Evolutionary conservation across 1,140 invertebrate species (phyloP).

Genomic region (Musca vetustissima): DNA sequence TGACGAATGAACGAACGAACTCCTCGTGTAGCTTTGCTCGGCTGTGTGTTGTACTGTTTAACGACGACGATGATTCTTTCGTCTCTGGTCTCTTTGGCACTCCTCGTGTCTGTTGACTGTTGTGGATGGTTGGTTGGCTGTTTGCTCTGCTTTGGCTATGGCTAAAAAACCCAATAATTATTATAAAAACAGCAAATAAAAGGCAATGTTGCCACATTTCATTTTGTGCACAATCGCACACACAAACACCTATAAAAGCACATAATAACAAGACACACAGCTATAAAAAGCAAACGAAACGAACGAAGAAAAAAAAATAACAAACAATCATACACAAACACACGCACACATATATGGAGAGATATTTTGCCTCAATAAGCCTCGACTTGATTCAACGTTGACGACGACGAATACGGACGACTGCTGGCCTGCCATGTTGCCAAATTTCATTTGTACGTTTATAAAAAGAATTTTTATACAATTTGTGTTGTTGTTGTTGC

Average conservation of each 20-base stretch:
- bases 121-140: no score
- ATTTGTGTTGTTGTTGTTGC: background rate
- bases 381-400: no score
- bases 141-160: no score
- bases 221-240: background rate
- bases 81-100: no score
- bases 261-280: no score
- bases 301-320: background rate
- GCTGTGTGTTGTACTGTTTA: no score
- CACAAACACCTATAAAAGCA: background rate
- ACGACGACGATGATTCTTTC: no score
- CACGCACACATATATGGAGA: background rate
- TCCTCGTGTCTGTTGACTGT: no score
- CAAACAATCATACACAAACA: background rate
- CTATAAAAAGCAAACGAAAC: background rate
- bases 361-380: constrained; percentile 11
- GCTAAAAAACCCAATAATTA: constrained; percentile 19
- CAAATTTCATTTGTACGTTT: constrained; percentile 20
- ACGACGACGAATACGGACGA: background rate
- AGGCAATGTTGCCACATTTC: constrained; percentile 17
- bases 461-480: constrained; percentile 20
- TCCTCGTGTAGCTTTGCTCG: no score
- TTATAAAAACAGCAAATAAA: constrained; percentile 20
- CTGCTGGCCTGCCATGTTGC: background rate
- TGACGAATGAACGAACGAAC: no score